Conservation (phyloP, 2,888 invertebrate species). For the Eretmocerus hayati region DNA sequence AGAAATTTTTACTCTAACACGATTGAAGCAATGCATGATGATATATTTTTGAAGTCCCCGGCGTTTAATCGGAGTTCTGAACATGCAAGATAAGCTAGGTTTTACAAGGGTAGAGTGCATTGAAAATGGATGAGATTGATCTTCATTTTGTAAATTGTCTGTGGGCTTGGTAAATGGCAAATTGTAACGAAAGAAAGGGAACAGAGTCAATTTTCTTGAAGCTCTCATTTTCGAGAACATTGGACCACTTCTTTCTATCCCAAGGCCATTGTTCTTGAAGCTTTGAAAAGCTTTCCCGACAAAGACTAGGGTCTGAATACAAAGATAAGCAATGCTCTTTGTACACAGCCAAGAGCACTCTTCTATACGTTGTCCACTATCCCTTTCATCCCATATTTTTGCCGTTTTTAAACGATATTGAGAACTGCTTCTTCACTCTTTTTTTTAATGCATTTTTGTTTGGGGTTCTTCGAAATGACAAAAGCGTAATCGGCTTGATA, state of each 20-base stretch:
- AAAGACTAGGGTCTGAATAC: not conserved
- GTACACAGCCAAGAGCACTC: too few relatives aligned
- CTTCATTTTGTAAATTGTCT: too few relatives aligned
- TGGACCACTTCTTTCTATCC: not conserved
- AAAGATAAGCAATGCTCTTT: not conserved
- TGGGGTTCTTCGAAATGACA: not conserved
- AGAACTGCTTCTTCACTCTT: not conserved
- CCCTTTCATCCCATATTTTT: not conserved
- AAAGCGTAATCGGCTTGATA: slow-evolving; percentile 10
- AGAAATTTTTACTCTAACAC: too few relatives aligned
- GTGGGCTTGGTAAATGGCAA: too few relatives aligned
- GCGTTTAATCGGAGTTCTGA: too few relatives aligned
- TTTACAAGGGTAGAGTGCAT: too few relatives aligned
- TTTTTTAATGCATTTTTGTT: not conserved
- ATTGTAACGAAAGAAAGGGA: too few relatives aligned
- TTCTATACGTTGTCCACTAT: too few relatives aligned
- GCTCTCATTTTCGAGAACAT: not conserved
- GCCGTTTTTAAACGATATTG: not conserved
- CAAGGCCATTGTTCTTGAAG: not conserved
- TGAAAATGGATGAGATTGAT: too few relatives aligned
- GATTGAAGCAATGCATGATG: too few relatives aligned
- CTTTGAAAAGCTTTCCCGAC: not conserved
- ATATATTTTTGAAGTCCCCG: too few relatives aligned
- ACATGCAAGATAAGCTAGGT: too few relatives aligned
- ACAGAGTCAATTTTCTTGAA: slow-evolving; percentile 7